Evolutionary conservation across 2,797 vertebrate genomes (phyloP).

Genomic region (Sebastes melanostomus): DNA sequence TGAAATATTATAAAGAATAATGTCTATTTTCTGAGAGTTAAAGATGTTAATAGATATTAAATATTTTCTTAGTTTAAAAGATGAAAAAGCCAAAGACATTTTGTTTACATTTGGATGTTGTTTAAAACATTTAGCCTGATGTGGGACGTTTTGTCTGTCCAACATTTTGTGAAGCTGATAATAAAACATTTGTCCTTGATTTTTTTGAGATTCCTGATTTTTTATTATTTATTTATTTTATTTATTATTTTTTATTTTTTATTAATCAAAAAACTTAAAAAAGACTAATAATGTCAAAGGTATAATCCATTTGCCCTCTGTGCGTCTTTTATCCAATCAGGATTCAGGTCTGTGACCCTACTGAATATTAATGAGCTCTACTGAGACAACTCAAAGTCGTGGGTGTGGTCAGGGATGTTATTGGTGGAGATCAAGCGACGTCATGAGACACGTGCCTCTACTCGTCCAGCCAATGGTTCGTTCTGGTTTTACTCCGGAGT

Average conservation of each 20-base stretch:
- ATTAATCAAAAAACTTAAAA: neutral
- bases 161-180: slow-evolving; percentile 28
- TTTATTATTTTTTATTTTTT: neutral
- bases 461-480: slow-evolving; percentile 49
- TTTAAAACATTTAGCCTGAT: slow-evolving; percentile 13
- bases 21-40: slow-evolving; percentile 37
- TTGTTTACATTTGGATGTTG: slow-evolving; percentile 42
- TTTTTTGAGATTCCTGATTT: neutral
- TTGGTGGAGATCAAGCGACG: neutral
- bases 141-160: slow-evolving; percentile 17
- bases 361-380: slow-evolving; percentile 33
- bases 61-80: slow-evolving; percentile 46
- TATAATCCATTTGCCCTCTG: neutral
- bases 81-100: slow-evolving; percentile 53
- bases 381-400: rapidly evolving
- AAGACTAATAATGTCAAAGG: no score
- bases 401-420: slow-evolving; percentile 11
- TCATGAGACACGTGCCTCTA: neutral
- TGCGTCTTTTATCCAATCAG: slow-evolving; percentile 29
- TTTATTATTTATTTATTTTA: neutral
- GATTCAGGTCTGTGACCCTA: rapidly evolving
- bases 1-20: neutral
- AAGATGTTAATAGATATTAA: slow-evolving; percentile 11
- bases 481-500: slow-evolving; percentile 17
- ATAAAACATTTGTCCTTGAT: slow-evolving; percentile 50